phyloP scores from a whole-genome alignment of 2,888 invertebrate genomes.

The Agrochola macilenta region DNA sequence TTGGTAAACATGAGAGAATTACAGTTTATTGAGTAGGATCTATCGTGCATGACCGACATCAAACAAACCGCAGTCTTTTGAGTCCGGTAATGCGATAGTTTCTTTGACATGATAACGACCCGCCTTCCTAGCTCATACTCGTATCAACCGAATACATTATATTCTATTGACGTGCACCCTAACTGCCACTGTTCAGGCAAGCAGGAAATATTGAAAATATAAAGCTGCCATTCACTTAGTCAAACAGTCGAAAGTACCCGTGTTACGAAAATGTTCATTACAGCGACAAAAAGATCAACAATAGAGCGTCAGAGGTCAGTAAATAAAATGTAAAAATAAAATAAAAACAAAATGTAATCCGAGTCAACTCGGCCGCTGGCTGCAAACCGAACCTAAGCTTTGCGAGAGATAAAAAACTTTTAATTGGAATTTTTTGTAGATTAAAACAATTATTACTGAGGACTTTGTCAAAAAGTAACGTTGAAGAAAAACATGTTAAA shows the following conservation, averaged over 20 bases:
- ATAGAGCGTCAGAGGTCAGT: slow-evolving; percentile 64
- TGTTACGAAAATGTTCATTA: slow-evolving; percentile 52
- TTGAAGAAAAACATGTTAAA: slow-evolving; percentile 73
- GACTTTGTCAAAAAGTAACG: slow-evolving; percentile 77
- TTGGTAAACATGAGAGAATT: slow-evolving; percentile 67
- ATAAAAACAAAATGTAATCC: slow-evolving; percentile 70
- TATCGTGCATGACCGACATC: slow-evolving; percentile 80
- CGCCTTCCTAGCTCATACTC: slow-evolving; percentile 80
- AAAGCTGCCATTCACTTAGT: slow-evolving; percentile 36
- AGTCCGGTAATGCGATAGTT: slow-evolving; percentile 88
- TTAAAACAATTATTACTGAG: slow-evolving; percentile 84
- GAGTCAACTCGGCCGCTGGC: slow-evolving; percentile 68
- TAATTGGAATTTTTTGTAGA: slow-evolving; percentile 86
- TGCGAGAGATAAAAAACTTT: slow-evolving; percentile 85
- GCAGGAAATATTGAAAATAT: slow-evolving; percentile 80
- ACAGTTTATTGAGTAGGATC: slow-evolving; percentile 74
- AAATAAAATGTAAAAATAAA: slow-evolving; percentile 71
- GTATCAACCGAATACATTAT: slow-evolving; percentile 86
- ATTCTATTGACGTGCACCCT: slow-evolving; percentile 77
- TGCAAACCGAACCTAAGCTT: slow-evolving; percentile 80
- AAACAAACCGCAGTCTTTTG: slow-evolving; percentile 87
- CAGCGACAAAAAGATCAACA: slow-evolving; percentile 60
- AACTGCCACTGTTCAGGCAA: slow-evolving; percentile 65
- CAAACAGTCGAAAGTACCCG: slow-evolving; percentile 14
- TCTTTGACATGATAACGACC: slow-evolving; percentile 90